Conservation (phyloP, 2,113 vertebrate genomes). For the Odocoileus hemionus region DNA sequence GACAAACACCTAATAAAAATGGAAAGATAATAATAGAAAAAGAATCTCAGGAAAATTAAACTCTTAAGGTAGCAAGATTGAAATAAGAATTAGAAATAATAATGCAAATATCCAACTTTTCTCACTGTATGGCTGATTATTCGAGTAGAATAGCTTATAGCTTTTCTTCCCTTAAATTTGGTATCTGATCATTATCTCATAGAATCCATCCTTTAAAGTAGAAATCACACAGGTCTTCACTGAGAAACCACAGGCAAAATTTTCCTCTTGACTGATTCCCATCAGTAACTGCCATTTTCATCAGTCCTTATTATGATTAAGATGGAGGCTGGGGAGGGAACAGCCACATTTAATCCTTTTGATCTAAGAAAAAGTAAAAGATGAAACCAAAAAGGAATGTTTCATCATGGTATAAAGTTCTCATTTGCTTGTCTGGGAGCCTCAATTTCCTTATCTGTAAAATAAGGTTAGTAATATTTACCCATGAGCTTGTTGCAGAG, state of each 20-base stretch:
- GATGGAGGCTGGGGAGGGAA: not conserved
- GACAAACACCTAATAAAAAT: slow-evolving; percentile 30
- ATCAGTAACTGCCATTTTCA: not conserved
- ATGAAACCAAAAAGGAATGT: not conserved
- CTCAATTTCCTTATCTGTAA: not conserved
- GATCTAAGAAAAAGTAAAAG: not conserved
- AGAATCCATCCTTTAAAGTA: not conserved
- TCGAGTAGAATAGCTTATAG: not conserved
- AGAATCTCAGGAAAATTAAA: not conserved
- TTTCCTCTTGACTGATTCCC: not conserved
- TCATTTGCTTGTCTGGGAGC: not conserved
- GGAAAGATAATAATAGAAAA: not conserved
- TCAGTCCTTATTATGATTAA: not conserved
- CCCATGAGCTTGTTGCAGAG: not conserved
- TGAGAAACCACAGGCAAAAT: not conserved
- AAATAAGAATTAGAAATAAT: not conserved
- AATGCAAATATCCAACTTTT: not conserved
- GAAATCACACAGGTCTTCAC: not conserved
- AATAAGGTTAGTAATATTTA: not conserved
- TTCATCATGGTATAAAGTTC: not conserved
- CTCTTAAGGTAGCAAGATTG: not conserved
- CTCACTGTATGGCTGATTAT: not conserved
- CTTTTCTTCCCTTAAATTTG: not conserved
- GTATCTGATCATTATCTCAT: not conserved
- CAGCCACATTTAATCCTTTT: not conserved